Evolutionary conservation across 2,113 vertebrate species (phyloP).

Genomic region (Misgurnus anguillicaudatus): DNA sequence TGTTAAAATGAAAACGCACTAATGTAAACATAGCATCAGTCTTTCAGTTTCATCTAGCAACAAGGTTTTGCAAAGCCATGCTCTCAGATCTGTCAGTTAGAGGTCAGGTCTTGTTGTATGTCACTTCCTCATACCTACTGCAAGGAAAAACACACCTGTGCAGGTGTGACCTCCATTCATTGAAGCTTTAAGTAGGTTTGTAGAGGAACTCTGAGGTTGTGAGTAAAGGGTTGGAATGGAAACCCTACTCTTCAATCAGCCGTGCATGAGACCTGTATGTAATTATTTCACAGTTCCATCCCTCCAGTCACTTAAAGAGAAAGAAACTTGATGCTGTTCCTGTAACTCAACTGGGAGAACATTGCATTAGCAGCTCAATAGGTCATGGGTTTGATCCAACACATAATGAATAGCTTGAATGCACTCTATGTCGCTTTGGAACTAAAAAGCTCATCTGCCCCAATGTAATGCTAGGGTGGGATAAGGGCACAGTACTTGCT

Average conservation of each 20-base stretch:
- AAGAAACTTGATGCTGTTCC: background rate
- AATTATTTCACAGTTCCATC: slow-evolving; percentile 59
- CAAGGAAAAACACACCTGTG: slow-evolving; percentile 68
- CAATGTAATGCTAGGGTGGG: background rate
- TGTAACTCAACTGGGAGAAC: too few species aligned
- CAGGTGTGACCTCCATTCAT: slow-evolving; percentile 63
- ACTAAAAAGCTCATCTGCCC: too few species aligned
- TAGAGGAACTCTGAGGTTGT: slow-evolving; percentile 27
- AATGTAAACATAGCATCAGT: background rate
- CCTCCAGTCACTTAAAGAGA: slow-evolving; percentile 2
- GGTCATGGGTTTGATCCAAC: too few species aligned
- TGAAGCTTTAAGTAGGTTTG: slow-evolving; percentile 51
- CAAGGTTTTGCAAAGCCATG: background rate
- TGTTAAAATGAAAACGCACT: too few species aligned
- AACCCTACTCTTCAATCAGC: slow-evolving; percentile 66
- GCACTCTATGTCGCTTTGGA: too few species aligned
- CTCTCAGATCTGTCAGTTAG: slow-evolving; percentile 60
- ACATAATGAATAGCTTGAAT: too few species aligned
- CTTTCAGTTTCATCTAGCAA: background rate
- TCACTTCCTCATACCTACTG: slow-evolving; percentile 65
- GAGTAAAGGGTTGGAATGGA: slow-evolving; percentile 39
- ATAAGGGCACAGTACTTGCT: background rate
- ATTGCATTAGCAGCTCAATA: too few species aligned
- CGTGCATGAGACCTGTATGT: slow-evolving; percentile 50
- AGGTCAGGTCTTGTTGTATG: slow-evolving; percentile 63